Evolutionary conservation across 2,888 invertebrate genomes (phyloP), one percentile per base, ranked within the genome.

Genomic region (Plagodis dolabraria): DNA sequence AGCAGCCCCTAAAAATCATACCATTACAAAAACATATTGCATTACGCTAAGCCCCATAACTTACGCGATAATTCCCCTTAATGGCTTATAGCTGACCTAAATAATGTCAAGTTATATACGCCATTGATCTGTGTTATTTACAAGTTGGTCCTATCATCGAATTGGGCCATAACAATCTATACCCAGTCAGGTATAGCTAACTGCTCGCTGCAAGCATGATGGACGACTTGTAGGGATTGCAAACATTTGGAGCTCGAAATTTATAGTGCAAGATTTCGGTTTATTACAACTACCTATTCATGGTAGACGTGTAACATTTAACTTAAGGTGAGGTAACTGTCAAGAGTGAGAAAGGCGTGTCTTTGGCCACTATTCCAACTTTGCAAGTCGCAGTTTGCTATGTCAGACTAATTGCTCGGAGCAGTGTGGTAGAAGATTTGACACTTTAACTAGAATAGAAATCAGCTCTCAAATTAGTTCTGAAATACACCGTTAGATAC

Each of bases 111-210:
- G 59, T 62, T 57, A 58, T 53, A 56, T 45, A 55, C 61, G 55
- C 55, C 63, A 63, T 66, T 64, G 61, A 53, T 49, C 60, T 50
- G 50, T 44, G 60, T 62, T 67, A 60, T 67, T 60, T 60, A 61
- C 63, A 66, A 66, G 63, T 66, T 62, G 55, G 53, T 52, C 63
- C 60, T 56, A 51, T 61, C 60, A 2, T 61, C 58, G 53, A 60
- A 66, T 66, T 61, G 57, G 70, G 71, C 70, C 73, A 80, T 79
- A 79, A 78, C 74, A 80, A 78, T 82, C 81, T 79, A 80, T 83
- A 79, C 69, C 62, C 69, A 70, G 71, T 72, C 72, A 68, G 67
- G 64, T 70, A 72, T 76, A 76, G 38, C 61, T 63, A 69, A 69
- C 69, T 67, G 65, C 59, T 77, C 75, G 77, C 76, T 80, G 80